Evolutionary conservation across 2,888 invertebrate genomes (phyloP), one percentile per base, ranked within the genome.

Genomic region (Drosophila emarginata): DNA sequence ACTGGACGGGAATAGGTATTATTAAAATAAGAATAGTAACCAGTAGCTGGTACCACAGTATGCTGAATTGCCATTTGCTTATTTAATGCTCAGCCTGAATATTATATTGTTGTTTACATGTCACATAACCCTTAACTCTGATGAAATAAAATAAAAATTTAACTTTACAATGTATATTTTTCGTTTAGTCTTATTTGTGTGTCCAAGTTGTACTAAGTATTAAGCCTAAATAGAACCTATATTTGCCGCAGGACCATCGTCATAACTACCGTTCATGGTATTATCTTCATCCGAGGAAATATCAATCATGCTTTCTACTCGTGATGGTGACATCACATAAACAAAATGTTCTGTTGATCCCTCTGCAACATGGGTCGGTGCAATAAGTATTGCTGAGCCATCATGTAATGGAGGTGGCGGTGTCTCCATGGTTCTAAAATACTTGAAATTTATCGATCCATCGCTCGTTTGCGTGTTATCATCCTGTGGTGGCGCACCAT

Each of bases 251-350:
- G 39, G 15, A 45, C 26, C 26, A 15, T 4, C 23, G 1, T 26
- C 58, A 39, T 14, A 14, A 26, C 45, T 68, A 1, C 83, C 77
- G 7, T 84, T 80, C 74, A 86, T 78, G 39, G 87, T 91, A 61
- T 84, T 79, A 53, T 91, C 91, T 58, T 91, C 91, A 28, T 91
- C 91, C 2, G 91, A 91, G 3, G 91, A 91, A 21, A 91, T 90
- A 76, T 91, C 91, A 45, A 91, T 91, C 91, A 91, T 91, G 61
- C 90, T 89, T 72, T 91, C 91, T 3, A 91, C 91, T 2, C 91
- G 89, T 21, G 91, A 91, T n/a, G 91, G 91, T 15, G 91, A 91
- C 91, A 91, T 91, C 2, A 91, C 91, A 72, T 91, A 91, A 11
- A 91, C 87, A 64, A 91, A 91, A 68, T 91, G 91, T 67, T 91